A percentile compares a stretch with the other conserved stretches of the same genome.
Conservation (phyloP, 64 coral and sea anemone species). For the Orbicella faveolata region DNA sequence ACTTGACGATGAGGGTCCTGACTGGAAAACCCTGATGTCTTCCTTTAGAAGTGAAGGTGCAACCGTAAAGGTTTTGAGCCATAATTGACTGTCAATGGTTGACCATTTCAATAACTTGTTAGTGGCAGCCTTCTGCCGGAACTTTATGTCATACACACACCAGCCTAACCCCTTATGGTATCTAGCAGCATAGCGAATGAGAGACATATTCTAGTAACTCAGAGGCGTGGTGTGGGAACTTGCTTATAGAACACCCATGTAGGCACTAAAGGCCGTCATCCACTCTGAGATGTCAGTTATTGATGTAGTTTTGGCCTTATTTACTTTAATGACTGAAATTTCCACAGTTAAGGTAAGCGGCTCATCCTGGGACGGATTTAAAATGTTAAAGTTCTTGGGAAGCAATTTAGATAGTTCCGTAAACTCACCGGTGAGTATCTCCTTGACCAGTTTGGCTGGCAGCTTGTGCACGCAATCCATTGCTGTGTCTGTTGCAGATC, state of each 20-base stretch:
- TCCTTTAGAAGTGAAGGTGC: background rate
- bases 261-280: too few species aligned
- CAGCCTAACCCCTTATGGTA: background rate
- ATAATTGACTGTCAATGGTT: background rate
- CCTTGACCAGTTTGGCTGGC: slow-evolving; percentile 10
- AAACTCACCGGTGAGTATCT: background rate
- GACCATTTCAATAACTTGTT: background rate
- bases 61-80: too few species aligned
- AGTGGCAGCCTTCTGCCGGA: background rate
- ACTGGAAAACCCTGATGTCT: background rate
- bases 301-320: too few species aligned
- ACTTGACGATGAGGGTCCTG: slow-evolving; percentile 12
- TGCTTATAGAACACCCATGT: too few species aligned
- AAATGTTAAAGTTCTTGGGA: too few species aligned
- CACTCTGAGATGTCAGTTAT: too few species aligned
- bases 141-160: background rate
- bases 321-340: too few species aligned
- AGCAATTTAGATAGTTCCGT: too few species aligned
- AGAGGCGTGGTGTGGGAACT: background rate
- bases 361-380: too few species aligned
- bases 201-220: background rate
- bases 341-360: too few species aligned
- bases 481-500: background rate
- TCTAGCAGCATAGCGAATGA: background rate
- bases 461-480: slow-evolving; percentile 20